A percentile compares a stretch with the other conserved stretches of the same genome.
phyloP scores from a whole-genome alignment of 2,113 vertebrate genomes.

The Dromaius novaehollandiae region DNA sequence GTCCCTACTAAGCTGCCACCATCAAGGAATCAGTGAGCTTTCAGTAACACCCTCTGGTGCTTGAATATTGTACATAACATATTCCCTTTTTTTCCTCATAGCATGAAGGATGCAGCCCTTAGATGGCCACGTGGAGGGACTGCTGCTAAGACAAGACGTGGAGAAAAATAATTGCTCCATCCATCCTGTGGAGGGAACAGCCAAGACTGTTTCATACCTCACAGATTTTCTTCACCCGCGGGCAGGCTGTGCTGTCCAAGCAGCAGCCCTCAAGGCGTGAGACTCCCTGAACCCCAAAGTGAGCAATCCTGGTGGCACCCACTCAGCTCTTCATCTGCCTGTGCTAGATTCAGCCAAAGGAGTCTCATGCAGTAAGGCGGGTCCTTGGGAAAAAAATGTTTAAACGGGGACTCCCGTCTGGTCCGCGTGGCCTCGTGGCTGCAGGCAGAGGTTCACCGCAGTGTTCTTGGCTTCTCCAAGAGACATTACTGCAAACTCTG shows the following conservation, averaged over 20 bases:
- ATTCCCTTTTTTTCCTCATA: too few species aligned
- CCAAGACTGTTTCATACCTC: neutral
- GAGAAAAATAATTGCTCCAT: neutral
- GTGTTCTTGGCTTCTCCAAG: neutral
- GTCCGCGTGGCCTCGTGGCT: neutral
- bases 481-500: neutral
- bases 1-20: neutral
- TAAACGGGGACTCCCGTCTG: neutral
- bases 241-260: neutral
- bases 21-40: neutral
- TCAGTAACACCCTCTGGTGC: fast-evolving
- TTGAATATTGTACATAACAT: neutral
- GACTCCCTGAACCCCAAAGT: neutral
- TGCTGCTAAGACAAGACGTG: neutral
- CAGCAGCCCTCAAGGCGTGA: neutral
- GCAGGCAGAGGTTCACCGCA: neutral
- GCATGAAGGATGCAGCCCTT: neutral
- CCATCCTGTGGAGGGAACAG: neutral
- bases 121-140: neutral
- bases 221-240: neutral
- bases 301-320: neutral
- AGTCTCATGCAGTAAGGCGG: neutral
- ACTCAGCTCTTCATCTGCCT: neutral
- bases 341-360: neutral
- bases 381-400: neutral